Percentiles rank a stretch among this genome's conserved stretches.
These are phyloP conservation scores for Erannis defoliaria DNA, from an alignment of 2,888 invertebrate genomes.

Conservation along the genomic window DNA sequence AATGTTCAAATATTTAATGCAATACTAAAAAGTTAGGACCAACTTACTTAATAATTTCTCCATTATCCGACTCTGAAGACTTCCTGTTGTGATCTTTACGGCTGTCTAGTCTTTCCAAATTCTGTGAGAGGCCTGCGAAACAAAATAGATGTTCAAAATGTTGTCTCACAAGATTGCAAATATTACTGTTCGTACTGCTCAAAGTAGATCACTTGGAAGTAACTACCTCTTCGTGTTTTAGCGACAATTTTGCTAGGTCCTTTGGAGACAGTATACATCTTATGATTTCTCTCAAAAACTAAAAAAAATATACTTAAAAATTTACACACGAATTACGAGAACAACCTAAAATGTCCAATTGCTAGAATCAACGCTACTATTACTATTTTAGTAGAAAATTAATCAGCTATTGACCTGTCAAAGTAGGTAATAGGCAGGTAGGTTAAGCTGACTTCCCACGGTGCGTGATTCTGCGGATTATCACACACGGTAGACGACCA, in stretches of 20 bases:
- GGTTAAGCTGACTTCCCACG: too few relatives aligned
- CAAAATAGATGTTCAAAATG: constrained; percentile 56
- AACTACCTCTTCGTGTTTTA: constrained; percentile 92
- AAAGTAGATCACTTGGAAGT: constrained; percentile 17
- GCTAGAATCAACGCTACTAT: not conserved
- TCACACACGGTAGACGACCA: too few relatives aligned
- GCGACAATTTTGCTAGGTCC: constrained; percentile 96
- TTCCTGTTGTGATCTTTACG: constrained; percentile 90
- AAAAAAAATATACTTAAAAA: constrained; percentile 75
- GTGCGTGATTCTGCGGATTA: too few relatives aligned
- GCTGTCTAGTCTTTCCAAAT: constrained; percentile 92
- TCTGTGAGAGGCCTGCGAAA: constrained; percentile 91
- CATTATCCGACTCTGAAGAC: constrained; percentile 89
- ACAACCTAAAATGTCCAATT: constrained; percentile 39
- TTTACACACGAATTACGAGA: constrained; percentile 66
- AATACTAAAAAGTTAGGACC: constrained; percentile 51
- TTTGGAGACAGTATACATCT: constrained; percentile 95
- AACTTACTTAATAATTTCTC: constrained; percentile 89
- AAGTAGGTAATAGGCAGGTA: too few relatives aligned
- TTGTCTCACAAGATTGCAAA: constrained; percentile 47
- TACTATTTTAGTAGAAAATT: constrained; percentile 11
- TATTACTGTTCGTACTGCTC: constrained; percentile 1
- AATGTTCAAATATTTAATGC: constrained; percentile 58
- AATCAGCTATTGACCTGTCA: not conserved
- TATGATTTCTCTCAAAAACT: constrained; percentile 75